Base-by-base conservation (phyloP, 2,113 vertebrate species). In the Narcine bancroftii region DNA sequence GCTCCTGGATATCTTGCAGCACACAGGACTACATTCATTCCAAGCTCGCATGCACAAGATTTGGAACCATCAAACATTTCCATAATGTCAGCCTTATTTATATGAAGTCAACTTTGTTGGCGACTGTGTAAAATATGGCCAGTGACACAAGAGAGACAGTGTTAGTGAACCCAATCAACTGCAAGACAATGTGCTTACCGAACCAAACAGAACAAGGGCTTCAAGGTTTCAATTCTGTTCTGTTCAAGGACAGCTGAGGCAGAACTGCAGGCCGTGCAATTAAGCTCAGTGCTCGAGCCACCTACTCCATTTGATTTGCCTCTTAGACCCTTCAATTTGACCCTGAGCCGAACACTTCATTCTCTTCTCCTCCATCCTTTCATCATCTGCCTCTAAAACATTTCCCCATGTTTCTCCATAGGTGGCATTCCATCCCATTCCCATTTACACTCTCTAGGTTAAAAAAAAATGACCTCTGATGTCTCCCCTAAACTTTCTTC, bases 11-110 rank as follows among this genome's bases (percentile, higher is more conserved):
- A 7, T 47, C 65, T 39, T 42, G 89, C 65, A 91, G 45, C 47
- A 47, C 66, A 91, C 63, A 45, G 71, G 63, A 91, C 89, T 69
- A 69, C 65, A 91, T 91, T 91, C 89, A 91, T 66, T 42, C 29
- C 39, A 71, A 69, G 89, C 13, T 47, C 15, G 89, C 89, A 69
- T 29, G 63, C 87, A 91, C 39, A 39, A 87, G 24, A 66, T 26
- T 15, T 91, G 89, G 89, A 91, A 45, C 63, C 26, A 21, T 42
- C 39, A 29, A 69, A 21, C n/a, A 45, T 69, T 91, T 91, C 69
- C 87, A 66, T 39, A 91, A 69, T 13, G 69, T 91, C 63, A 9
- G 87, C 39, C 87, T 39, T 47, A 91, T 66, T 91, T 91, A 91
- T 47, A 91, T 45, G 39, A 71, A 91, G 42, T 91, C 63, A 91